Evolutionary conservation across 2,113 vertebrate species (phyloP), one percentile per base, ranked within the genome.

Genomic region (Seriola rivoliana): DNA sequence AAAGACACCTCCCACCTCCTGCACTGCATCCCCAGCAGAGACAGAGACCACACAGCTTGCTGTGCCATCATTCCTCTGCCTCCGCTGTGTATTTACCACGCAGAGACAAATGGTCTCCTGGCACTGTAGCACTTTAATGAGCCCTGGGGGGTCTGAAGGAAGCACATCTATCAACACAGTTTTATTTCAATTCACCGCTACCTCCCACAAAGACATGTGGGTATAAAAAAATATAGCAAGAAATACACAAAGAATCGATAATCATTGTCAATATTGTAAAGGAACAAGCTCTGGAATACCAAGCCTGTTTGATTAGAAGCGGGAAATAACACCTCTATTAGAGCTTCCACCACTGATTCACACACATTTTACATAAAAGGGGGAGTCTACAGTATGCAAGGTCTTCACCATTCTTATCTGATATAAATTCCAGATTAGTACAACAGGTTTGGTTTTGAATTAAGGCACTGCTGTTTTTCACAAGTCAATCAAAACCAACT

Each of bases 81-180:
- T 81, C 71, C 25, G 11, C 75, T 81, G 86, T 85, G 85, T 88
- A 78, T 93, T 91, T 87, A 91, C 84, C 79, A 71, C 77, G 82
- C 75, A 52, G 73, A 91, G 88, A 89, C 89, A 90, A 91, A 91
- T 84, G 85, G 78, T 88, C 84, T 85, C 67, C 75, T 80, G 87
- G 82, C 79, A 78, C 75, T 60, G 78, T 16, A 75, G 82, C 81
- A 71, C 78, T 90, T 87, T 89, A 84, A 91, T 88, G 81, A 90
- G 58, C 78, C 86, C 82, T 73, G 72, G 84, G 88, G 82, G 73
- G 67, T 80, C 80, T 77, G 75, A 50, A 81, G 71, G 73, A 87
- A 80, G 76, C 80, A 77, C 81, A 82, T 93, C 91, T 75, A 87
- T 87, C 84, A 88, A 60, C 62, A 62, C 50, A 76, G 80, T 81